A percentile compares a stretch with the other conserved stretches of the same genome.
phyloP scores from a whole-genome alignment of 2,888 invertebrate species.

The Cephonodes hylas region DNA sequence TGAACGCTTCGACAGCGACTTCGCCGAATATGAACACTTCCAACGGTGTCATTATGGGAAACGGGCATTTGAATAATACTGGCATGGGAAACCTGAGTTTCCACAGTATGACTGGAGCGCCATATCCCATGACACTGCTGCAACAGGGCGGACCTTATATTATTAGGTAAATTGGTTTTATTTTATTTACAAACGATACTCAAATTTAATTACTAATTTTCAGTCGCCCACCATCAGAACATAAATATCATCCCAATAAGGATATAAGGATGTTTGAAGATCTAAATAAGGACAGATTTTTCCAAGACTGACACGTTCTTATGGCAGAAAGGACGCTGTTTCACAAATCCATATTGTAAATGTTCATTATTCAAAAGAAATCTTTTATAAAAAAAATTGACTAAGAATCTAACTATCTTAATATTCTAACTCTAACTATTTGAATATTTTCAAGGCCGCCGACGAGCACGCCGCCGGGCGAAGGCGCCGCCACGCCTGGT shows the following conservation, averaged over 20 bases:
- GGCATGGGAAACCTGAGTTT: slow-evolving; percentile 65
- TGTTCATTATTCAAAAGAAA: no score
- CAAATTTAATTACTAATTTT: no score
- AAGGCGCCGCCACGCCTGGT: slow-evolving; percentile 81
- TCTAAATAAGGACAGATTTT: no score
- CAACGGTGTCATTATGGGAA: slow-evolving; percentile 63
- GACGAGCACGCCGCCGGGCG: slow-evolving; percentile 81
- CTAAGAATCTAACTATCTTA: background rate
- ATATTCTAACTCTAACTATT: background rate
- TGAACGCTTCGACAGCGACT: slow-evolving; percentile 45
- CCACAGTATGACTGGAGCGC: slow-evolving; percentile 62
- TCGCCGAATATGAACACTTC: slow-evolving; percentile 56
- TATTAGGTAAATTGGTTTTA: slow-evolving; percentile 59
- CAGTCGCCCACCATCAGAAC: no score
- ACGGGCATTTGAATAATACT: slow-evolving; percentile 69
- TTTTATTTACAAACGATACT: no score
- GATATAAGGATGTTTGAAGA: no score
- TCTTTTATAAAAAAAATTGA: no score
- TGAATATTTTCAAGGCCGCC: slow-evolving; percentile 73
- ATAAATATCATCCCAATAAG: no score
- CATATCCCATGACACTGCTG: slow-evolving; percentile 72
- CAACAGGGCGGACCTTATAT: slow-evolving; percentile 82
- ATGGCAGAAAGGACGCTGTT: no score
- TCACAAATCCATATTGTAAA: no score
- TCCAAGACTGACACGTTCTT: no score